Conservation (phyloP, 2,797 vertebrate species). For the Allobates femoralis region DNA sequence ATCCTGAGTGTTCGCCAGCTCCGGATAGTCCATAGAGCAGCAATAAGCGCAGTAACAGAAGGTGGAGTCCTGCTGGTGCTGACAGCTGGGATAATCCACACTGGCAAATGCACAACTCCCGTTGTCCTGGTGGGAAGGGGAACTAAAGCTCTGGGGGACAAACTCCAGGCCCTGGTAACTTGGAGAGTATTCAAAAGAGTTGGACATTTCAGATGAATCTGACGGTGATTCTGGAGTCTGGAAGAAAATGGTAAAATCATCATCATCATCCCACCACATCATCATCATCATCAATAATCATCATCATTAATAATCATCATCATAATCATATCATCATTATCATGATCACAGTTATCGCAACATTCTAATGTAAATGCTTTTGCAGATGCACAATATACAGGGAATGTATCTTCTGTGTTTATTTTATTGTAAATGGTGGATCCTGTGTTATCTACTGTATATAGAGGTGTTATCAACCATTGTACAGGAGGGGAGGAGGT, state of each 20-base stretch:
- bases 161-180: constrained; percentile 82
- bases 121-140: constrained; percentile 79
- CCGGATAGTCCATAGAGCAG: constrained; percentile 71
- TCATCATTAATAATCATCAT: too few species aligned
- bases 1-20: constrained; percentile 69
- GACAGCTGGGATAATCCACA: constrained; percentile 74
- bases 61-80: constrained; percentile 72
- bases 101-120: constrained; percentile 68
- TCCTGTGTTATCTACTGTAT: too few species aligned
- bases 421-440: too few species aligned
- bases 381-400: too few species aligned
- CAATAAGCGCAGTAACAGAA: constrained; percentile 76
- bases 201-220: constrained; percentile 78
- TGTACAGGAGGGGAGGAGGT: too few species aligned
- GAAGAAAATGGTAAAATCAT: constrained; percentile 1
- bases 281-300: too few species aligned
- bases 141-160: constrained; percentile 79
- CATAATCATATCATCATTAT: too few species aligned
- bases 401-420: too few species aligned
- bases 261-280: too few species aligned
- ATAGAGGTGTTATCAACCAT: too few species aligned
- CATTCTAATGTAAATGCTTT: too few species aligned
- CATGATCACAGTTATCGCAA: too few species aligned
- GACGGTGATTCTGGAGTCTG: constrained; percentile 81
- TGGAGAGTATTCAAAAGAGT: constrained; percentile 82